Base-by-base conservation (phyloP, 2,888 invertebrate genomes). In the Tholera decimalis region DNA sequence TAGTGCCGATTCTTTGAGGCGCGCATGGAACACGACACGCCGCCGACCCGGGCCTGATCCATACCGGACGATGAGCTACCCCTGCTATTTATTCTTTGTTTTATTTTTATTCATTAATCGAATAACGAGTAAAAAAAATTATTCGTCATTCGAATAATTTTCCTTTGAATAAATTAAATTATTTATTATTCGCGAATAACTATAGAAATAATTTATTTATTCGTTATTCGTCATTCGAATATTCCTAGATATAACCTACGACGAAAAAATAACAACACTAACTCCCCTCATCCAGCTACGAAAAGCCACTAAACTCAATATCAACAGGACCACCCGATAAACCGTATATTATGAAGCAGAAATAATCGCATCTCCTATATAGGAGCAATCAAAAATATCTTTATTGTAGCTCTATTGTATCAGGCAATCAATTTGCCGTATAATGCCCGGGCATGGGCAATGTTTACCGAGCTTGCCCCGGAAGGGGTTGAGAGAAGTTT, bases 391-490 rank as follows among this genome's bases (percentile, higher is more conserved):
- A 73, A 77, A 74, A 66, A 57, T 77, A 72, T 77, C 44, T 71
- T 46, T 37, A 61, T 55, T 67, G 59, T 59, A 24, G 43, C 13
- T 61, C 46, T 54, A 63, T 70, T 66, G 64, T 68, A 64, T 54
- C 57, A 53, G 64, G 61, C 67, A 79, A 82, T 82, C 77, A 82
- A 82, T 80, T 82, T 68, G 73, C 61, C 51, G 63, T 65, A 65
- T 69, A 74, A 59, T 58, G 62, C 63, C 35, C 54, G 37, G 18
- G 28, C 18, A 18, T 28, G 47, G 35, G 57, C 46, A 63, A 18
- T 72, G 71, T 82, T 78, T 73, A 66, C 75, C 41, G 51, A 55
- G 61, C 26, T 58, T 55, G 57, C 64, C 46, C 73, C 77, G 79
- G 73, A 81, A 73, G 68, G 65, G 71, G 77, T 66, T 61, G 39